Evolutionary conservation across 1,140 invertebrate genomes (phyloP), one percentile per base, ranked within the genome.

Genomic region (Drosophila santomea): DNA sequence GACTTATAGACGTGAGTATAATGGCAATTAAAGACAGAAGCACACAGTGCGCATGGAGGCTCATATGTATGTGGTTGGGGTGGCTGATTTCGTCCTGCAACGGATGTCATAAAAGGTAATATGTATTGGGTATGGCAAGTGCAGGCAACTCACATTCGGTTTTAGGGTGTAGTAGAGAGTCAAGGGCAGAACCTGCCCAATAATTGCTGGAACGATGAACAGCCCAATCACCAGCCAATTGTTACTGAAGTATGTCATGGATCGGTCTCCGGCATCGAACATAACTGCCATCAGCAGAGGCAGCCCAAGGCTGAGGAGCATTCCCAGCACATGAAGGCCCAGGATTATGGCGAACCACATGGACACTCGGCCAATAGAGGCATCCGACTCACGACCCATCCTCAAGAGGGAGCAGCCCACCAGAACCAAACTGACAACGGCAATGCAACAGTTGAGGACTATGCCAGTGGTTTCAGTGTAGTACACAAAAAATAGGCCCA

Each of bases 401-500:
- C 73, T 66, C 63, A 83, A 77, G 2, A 92, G 50, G 0, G 91
- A 91, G 15, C 80, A 32, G 67, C 93, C 94, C 39, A 93, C 74
- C 74, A 93, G 92, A 58, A 60, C 17, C 15, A 88, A 41, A n/a
- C 80, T 80, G 4, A 94, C 84, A 50, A 93, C 93, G 72, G 95
- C 93, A 80, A 94, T 92, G 69, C 89, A 77, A n/a, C 94, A 74
- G 91, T 95, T 95, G 10, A 96, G 91, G 66, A 94, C 81, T 67
- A 93, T 93, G 6, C 94, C 94, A 6, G 94, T 86, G 41, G 93
- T 91, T 80, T 95, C 93, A 12, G 94, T 93, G 93, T 95, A 95
- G 66, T 93, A 90, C 7, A 96, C 91, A 50, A 97, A 94, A 80
- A 96, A 96, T 5, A 94, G 93, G 4, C 96, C 96, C 20, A 97